Base-by-base conservation (phyloP, 2,113 vertebrate species). In the Bujurquina vittata region DNA sequence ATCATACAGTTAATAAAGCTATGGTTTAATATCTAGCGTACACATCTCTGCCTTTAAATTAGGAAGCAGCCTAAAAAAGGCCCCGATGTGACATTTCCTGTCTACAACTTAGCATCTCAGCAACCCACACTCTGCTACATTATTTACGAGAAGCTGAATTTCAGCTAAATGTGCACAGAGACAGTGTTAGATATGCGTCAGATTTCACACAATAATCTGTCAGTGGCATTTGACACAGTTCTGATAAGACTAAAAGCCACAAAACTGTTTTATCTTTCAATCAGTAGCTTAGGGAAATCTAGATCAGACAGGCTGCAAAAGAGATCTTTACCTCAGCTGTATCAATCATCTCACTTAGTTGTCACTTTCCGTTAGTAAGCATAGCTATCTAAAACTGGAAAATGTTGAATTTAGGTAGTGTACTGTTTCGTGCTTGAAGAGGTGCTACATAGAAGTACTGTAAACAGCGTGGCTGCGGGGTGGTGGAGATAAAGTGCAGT, bases 71-170 rank as follows among this genome's bases (percentile, higher is more conserved):
- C 18, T 60, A n/a, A 67, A 20, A 83, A 31, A n/a, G 40, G 40
- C 56, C 17, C 15, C 10, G 17, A 6, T 5, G 1, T 18, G n/a
- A 4, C 15, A 61, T 37, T 88, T 81, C 83, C 80, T 86, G 77
- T 76, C 26, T 29, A 2, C 17, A 54, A 0, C 52, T 59, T 65
- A 18, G 52, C 58, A 23, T 49, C 18, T 65, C 18, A 67, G 7
- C 61, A 61, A 14, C 31, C 17, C 40, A 73, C n/a, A 59, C 56
- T 84, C 55, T 84, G 73, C 69, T 87, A 80, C 84, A 63, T 40
- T 54, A 78, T 76, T 43, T 49, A n/a, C 78, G 20, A 81, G 77
- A 18, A 26, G 60, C 17, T 35, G 15, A 56, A 26, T 76, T 56
- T 79, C 10, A 6, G 40, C 22, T 29, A 52, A 20, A 61, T 55